Evolutionary conservation across 2,113 vertebrate genomes (phyloP), one percentile per base, ranked within the genome.

Genomic region (Toxotes chatareus): DNA sequence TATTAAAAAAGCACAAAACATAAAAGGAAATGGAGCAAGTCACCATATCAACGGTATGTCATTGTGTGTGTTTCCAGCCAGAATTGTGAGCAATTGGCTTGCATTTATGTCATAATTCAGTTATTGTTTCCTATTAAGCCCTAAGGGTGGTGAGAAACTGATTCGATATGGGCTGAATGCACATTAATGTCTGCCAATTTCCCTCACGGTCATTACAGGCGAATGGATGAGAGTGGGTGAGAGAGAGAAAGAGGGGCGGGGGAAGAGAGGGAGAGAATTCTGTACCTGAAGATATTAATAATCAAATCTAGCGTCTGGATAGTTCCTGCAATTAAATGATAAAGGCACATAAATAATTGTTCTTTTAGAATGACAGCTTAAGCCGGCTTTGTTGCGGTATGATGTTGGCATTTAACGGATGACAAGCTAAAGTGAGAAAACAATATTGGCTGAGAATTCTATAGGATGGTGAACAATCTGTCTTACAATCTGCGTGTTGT

Each of bases 321-420:
- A 86, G 86, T 91, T 85, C 79, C 70, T 84, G 78, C 87, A 90
- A 90, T 93, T 91, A 91, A 91, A 89, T 88, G 73, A 91, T 92
- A 90, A 90, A 90, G 79, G 27, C 46, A 72, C 53, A 66, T 55
- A n/a, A 82, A 88, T 89, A 79, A 90, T 87, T 81, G 67, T 73
- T 59, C 47, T 44, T 68, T 40, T 46, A 71, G 75, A 89, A 88
- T 83, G 66, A 76, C 77, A 84, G 82, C 64, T 70, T 57, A 80
- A 27, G 56, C 69, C 63, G 73, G 51, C 71, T 87, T 92, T 86
- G 68, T 83, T 80, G 63, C 62, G 12, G 56, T 67, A 53, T 57
- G 23, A 19, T 72, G 34, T 46, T 82, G 72, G 70, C 76, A 71
- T 87, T 89, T 78, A 81, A 84, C 88, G 74, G 77, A 73, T 73